phyloP scores from a whole-genome alignment of 2,113 vertebrate species.

The Chauna torquata region DNA sequence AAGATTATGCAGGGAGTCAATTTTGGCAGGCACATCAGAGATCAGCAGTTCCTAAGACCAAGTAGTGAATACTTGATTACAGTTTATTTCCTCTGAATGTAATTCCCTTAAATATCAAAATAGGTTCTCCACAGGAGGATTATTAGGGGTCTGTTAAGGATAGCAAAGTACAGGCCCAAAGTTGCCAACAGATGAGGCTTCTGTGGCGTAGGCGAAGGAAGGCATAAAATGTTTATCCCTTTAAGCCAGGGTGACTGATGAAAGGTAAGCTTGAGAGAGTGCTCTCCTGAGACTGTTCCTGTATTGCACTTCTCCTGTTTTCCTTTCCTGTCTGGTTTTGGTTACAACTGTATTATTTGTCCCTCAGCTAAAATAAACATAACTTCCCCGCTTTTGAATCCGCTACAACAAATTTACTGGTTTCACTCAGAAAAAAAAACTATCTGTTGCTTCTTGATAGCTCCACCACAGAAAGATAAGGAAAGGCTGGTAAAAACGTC shows the following conservation, averaged over 20 bases:
- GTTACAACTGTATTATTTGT: background rate
- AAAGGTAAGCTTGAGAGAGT: background rate
- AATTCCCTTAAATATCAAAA: slow-evolving; percentile 33
- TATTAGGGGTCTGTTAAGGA: background rate
- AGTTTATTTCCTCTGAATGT: background rate
- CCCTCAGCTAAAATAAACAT: background rate
- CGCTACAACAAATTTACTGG: background rate
- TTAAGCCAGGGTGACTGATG: slow-evolving; percentile 4
- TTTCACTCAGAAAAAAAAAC: background rate
- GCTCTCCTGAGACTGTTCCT: background rate
- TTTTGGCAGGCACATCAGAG: background rate
- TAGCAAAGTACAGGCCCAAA: background rate
- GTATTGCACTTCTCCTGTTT: background rate
- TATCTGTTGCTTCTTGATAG: background rate
- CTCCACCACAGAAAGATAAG: slow-evolving; percentile 11
- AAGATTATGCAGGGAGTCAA: background rate
- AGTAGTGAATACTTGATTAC: background rate
- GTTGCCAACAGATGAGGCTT: background rate
- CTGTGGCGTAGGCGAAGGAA: background rate
- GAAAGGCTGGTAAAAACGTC: background rate
- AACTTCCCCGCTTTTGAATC: slow-evolving; percentile 1
- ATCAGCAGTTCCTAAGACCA: background rate
- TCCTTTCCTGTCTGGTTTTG: background rate
- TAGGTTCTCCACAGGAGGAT: background rate
- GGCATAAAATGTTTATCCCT: slow-evolving; percentile 24